Evolutionary conservation across 1,140 invertebrate species (phyloP), one percentile per base, ranked within the genome.

Genomic region (Cyrtorhinus lividipennis): DNA sequence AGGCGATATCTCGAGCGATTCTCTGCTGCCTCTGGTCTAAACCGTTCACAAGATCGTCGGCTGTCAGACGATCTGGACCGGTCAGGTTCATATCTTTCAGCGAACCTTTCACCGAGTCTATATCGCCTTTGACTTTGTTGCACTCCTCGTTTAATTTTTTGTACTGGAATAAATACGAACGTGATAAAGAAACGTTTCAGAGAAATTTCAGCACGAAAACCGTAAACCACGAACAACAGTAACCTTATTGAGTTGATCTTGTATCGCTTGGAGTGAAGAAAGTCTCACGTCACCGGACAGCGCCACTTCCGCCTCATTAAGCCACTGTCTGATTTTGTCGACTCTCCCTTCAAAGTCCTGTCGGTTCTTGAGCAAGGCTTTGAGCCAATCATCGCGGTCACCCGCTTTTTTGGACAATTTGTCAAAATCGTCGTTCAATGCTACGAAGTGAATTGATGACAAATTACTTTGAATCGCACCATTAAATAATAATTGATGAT

Each of bases 261-360:
- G 85, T 25, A 94, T 73, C 0, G 91, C 78, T 66, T 88, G 86
- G 12, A 91, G 74, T 69, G 80, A 90, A 1, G 86, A 81, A 22
- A 85, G 82, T 57, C 86, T 78, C 1, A 92, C 72, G 68, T 92
- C 90, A 27, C 85, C 81, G 13, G 86, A 85, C 0, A 87, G 83
- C 13, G 87, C 83, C 5, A 89, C 86, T 76, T 93, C 90, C 56
- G 88, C 87, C 77, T 93, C 85, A 59, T 88, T 87, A 20, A 92
- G 75, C 90, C 90, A 93, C 66, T 88, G 82, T 66, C 87, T 80
- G 70, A 86, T 87, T 67, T 85, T 84, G 62, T 88, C 84, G 48
- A 90, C 77, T 64, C 88, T 84, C 60, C 79, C 81, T 73, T 94
- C 90, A 69, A 94, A 90, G 18, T 83, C 77, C 71, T 83, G 85